phyloP scores from a whole-genome alignment of 2,113 vertebrate species.

The Callipepla californica region DNA sequence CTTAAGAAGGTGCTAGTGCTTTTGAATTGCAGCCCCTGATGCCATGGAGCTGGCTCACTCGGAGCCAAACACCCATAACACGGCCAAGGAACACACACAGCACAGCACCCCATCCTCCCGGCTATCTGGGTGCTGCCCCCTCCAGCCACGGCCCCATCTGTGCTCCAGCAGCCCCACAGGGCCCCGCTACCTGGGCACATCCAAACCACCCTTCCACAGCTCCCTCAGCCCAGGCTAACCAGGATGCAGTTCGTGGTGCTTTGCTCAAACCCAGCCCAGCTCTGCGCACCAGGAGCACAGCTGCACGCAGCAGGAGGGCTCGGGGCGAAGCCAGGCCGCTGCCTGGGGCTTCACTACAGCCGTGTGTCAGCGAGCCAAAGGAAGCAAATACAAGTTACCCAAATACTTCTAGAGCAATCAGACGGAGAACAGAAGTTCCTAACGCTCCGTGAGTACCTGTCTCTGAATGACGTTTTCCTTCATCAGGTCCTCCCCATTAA shows the following conservation, averaged over 20 bases:
- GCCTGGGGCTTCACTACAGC: background rate
- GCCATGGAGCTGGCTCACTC: background rate
- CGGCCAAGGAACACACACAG: background rate
- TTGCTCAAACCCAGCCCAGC: conserved; percentile 20
- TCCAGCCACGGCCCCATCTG: background rate
- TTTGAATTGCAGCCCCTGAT: background rate
- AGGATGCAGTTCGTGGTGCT: conserved; percentile 34
- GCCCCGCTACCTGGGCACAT: background rate
- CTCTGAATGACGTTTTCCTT: background rate
- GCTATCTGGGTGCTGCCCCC: background rate
- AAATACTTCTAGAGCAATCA: background rate
- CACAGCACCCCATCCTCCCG: background rate
- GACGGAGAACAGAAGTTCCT: background rate
- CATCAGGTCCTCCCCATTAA: background rate
- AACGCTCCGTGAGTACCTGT: background rate
- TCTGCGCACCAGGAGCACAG: too few species aligned
- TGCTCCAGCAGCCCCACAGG: background rate
- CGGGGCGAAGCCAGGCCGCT: too few species aligned
- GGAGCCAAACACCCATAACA: background rate
- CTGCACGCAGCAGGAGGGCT: too few species aligned
- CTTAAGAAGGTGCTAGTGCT: conserved; percentile 2
- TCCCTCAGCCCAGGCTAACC: background rate
- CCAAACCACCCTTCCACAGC: background rate
- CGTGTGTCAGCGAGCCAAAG: background rate
- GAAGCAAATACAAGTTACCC: background rate